Conservation (phyloP, 1,140 invertebrate genomes). For the Aphaenogaster rudis region DNA sequence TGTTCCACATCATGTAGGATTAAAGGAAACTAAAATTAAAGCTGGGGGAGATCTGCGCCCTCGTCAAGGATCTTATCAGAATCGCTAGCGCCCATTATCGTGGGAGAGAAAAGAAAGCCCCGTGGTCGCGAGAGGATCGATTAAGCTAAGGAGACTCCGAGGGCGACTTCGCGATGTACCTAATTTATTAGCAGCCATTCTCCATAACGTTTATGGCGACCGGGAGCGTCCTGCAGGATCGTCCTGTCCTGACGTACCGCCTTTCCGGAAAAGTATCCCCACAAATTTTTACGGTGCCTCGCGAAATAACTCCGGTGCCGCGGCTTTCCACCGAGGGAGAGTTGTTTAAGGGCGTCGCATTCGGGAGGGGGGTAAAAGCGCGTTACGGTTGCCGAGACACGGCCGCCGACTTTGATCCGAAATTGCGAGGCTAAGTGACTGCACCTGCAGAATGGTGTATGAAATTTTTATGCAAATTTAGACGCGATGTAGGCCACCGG, state of each 20-base stretch:
- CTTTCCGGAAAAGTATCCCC: conserved; percentile 60
- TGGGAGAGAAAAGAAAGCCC: conserved; percentile 39
- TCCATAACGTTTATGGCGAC: conserved; percentile 68
- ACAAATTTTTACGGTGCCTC: conserved; percentile 72
- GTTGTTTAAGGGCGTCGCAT: conserved; percentile 61
- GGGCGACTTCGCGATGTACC: conserved; percentile 46
- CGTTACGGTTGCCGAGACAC: conserved; percentile 50
- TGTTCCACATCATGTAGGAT: background rate
- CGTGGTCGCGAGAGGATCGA: conserved; percentile 52
- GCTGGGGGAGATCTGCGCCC: conserved; percentile 3
- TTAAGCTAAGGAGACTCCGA: conserved; percentile 38
- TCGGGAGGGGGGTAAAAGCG: conserved; percentile 27
- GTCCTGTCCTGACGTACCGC: conserved; percentile 59
- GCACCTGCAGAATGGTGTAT: conserved; percentile 55
- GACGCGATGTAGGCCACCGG: conserved; percentile 51
- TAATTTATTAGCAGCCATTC: conserved; percentile 73
- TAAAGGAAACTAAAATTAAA: conserved; percentile 35
- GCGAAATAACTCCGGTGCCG: conserved; percentile 60
- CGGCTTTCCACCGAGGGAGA: conserved; percentile 31
- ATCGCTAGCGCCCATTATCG: conserved; percentile 47
- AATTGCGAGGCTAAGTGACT: conserved; percentile 67
- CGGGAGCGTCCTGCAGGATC: conserved; percentile 51
- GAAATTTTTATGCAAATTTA: conserved; percentile 68
- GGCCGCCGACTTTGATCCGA: conserved; percentile 64
- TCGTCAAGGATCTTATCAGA: conserved; percentile 57